Evolutionary conservation across 2,113 vertebrate species (phyloP).

Genomic region (Chionomys nivalis): DNA sequence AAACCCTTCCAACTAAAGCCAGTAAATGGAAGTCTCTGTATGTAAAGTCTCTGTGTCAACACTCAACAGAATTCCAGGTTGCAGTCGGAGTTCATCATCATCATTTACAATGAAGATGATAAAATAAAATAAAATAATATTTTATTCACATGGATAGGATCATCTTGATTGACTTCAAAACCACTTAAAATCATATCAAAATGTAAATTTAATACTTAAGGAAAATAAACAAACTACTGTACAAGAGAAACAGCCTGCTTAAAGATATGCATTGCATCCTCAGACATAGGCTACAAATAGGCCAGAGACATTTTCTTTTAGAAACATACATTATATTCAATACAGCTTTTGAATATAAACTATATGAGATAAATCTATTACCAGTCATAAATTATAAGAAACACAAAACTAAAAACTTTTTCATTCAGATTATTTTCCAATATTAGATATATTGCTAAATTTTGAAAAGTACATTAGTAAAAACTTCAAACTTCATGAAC

Average conservation of each 20-base stretch:
- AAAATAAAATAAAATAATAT: background rate
- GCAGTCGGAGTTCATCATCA: background rate
- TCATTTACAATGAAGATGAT: background rate
- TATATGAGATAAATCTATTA: conserved; percentile 56
- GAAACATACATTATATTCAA: conserved; percentile 54
- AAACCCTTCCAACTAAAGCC: background rate
- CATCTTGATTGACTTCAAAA: conserved; percentile 43
- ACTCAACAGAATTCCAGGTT: conserved; percentile 1
- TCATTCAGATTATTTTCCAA: conserved; percentile 27
- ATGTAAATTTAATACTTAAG: background rate
- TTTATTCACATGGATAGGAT: background rate
- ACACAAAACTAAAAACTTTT: conserved; percentile 64
- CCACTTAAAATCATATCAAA: background rate
- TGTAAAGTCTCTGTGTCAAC: conserved; percentile 9
- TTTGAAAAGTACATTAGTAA: background rate
- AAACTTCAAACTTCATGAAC: background rate
- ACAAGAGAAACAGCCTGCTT: background rate
- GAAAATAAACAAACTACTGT: conserved; percentile 37
- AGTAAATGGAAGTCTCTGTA: background rate
- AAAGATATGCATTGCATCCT: background rate
- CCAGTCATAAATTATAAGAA: conserved; percentile 63
- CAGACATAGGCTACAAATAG: background rate
- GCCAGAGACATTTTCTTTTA: conserved; percentile 6
- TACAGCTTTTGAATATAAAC: conserved; percentile 41
- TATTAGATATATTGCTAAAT: background rate